Conservation (phyloP, 1,140 invertebrate genomes). For the Drosophila kurseongensis region DNA sequence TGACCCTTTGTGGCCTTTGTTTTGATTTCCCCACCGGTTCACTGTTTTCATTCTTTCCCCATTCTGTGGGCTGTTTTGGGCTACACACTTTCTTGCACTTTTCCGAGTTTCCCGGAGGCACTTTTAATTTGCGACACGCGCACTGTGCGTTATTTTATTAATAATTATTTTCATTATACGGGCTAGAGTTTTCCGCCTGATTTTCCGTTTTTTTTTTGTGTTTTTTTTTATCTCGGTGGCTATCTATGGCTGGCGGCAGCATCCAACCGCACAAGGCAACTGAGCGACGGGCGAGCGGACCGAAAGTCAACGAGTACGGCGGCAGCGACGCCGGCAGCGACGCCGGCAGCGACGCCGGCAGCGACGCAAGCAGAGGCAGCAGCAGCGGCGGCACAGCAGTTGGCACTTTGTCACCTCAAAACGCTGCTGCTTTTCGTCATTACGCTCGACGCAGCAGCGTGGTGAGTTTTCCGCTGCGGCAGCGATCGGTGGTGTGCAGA, state of each 20-base stretch:
- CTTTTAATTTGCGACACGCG: constrained; percentile 27
- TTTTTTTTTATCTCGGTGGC: constrained; percentile 33
- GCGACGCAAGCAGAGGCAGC: constrained; percentile 4
- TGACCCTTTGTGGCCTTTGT: constrained; percentile 15
- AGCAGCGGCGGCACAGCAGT: constrained; percentile 11
- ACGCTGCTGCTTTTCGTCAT: constrained; percentile 12
- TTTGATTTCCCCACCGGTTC: constrained; percentile 13
- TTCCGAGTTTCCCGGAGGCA: not conserved
- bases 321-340: constrained; percentile 1
- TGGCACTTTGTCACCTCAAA: constrained; percentile 63
- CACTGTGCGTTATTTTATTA: constrained; percentile 24
- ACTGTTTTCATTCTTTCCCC: constrained; percentile 1
- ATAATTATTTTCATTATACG: constrained; percentile 4
- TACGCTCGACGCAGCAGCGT: constrained; percentile 19
- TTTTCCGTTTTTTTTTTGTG: constrained; percentile 24
- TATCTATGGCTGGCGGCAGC: constrained; percentile 55
- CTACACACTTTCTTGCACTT: constrained; percentile 26
- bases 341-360: constrained; percentile 8
- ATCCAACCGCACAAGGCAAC: constrained; percentile 74
- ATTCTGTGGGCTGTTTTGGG: not conserved
- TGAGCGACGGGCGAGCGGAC: constrained; percentile 46
- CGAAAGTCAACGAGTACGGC: constrained; percentile 37
- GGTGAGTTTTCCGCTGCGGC: constrained; percentile 38
- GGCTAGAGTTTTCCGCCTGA: constrained; percentile 13
- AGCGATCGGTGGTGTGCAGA: constrained; percentile 13